Conservation (phyloP, 2,888 invertebrate genomes). For the Ethmia dodecea region DNA sequence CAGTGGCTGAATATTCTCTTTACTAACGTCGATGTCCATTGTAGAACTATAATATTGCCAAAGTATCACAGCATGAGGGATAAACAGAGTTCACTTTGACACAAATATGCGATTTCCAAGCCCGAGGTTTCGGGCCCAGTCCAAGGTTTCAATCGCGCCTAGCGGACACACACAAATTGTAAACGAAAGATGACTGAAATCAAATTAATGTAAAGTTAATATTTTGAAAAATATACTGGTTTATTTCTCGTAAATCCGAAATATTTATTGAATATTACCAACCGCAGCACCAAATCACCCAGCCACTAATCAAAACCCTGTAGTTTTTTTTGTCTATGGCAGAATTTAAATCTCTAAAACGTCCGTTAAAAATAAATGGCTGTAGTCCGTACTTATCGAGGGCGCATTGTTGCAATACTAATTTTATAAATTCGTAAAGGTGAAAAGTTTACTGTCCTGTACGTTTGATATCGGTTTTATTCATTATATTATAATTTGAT, state of each 20-base stretch:
- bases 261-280: conserved; percentile 58
- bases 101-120: conserved; percentile 50
- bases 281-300: conserved; percentile 64
- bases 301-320: conserved; percentile 55
- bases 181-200: conserved; percentile 13
- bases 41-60: conserved; percentile 53
- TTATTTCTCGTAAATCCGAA: conserved; percentile 52
- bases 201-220: conserved; percentile 13
- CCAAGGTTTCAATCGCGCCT: conserved; percentile 6
- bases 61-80: conserved; percentile 63
- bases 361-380: no score
- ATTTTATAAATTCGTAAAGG: no score
- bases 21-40: conserved; percentile 88
- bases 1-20: conserved; percentile 97
- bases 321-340: conserved; percentile 53
- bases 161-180: conserved; percentile 15
- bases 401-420: no score
- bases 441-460: no score
- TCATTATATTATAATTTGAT: no score
- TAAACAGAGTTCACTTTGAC: conserved; percentile 57
- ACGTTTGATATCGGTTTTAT: no score
- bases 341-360: conserved; percentile 48
- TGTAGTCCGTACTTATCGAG: no score
- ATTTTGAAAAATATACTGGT: conserved; percentile 25
- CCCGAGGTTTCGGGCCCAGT: conserved; percentile 28